Base-by-base conservation (phyloP, 1,140 invertebrate species). In the Hyphantria cunea region DNA sequence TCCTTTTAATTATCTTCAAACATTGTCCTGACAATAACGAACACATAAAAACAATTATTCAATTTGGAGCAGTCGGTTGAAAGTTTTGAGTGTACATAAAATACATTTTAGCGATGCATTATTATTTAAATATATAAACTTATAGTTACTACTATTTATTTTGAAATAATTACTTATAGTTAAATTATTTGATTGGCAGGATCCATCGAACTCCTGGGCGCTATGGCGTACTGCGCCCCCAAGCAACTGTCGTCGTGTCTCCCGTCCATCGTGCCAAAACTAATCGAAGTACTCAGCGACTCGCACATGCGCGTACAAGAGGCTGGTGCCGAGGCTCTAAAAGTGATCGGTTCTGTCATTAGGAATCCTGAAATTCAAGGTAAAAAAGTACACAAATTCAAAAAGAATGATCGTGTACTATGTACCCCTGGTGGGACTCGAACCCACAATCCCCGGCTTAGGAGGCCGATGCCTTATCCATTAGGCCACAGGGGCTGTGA, bases 301-400 rank as follows among this genome's bases (percentile, higher is more conserved):
- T 99, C 98, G 0, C 99, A 99, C 80, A 95, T 96, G 59, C 98
- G 98, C 92, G 98, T 99, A n/a, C 98, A 99, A 92, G 96, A 97
- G 82, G 97, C 98, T 12, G 98, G 98, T 11, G 97, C 96, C 5
- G 96, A 98, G 86, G 99, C 99, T 49, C 92, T 99, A 0, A 95
- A 96, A 86, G 96, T 99, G 67, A 99, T 99, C 84, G 99, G 98
- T 13, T 98, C 97, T 52, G 99, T 99, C 42, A 99, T 99, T 62
- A 93, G 97, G 70, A 99, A 99, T 93, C 99, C 99, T 0, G 99
- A 99, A 92, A 99, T 99, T 89, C 97, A 98, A 94, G 94, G 95
- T 95, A 85, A 25, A 11, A 11, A 4, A 15, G 0, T 14, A 55
- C 9, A 1, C 6, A n/a, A 15, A 33, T 3, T 39, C 9, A 39